Conservation (phyloP, 2,113 vertebrate genomes). For the Muntiacus reevesi region DNA sequence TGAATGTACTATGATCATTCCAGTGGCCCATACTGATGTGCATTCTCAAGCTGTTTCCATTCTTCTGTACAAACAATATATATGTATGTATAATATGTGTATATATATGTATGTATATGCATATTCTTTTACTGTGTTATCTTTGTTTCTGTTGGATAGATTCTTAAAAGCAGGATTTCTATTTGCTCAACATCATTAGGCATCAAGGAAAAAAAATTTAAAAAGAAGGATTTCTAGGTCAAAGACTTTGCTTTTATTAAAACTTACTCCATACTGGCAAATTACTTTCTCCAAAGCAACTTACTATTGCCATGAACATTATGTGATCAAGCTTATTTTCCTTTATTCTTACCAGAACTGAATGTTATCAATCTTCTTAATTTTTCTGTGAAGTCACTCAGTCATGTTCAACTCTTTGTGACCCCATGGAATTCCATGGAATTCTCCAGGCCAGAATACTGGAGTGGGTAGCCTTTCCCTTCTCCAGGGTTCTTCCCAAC, state of each 20-base stretch:
- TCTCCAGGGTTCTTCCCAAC: not conserved
- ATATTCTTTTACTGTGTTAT: not conserved
- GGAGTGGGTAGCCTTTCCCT: not conserved
- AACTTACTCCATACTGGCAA: not conserved
- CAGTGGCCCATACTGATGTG: not conserved
- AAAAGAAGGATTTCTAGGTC: not conserved
- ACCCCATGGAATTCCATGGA: not conserved
- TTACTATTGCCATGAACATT: not conserved
- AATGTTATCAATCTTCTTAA: not conserved
- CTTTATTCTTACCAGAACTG: not conserved
- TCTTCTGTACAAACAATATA: not conserved
- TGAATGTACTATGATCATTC: not conserved
- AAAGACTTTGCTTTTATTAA: not conserved
- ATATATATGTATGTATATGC: not conserved
- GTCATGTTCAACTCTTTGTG: not conserved
- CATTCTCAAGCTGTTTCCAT: not conserved
- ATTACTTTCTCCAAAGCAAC: not conserved
- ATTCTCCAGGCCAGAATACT: not conserved
- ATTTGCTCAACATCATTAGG: not conserved
- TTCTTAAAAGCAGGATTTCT: not conserved
- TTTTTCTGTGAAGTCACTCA: not conserved
- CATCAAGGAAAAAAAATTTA: not conserved
- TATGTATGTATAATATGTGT: accelerated
- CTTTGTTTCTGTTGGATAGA: not conserved
- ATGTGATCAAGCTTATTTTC: not conserved